phyloP scores from a whole-genome alignment of 2,797 vertebrate genomes.

The Parauchenoglanis ngamensis region DNA sequence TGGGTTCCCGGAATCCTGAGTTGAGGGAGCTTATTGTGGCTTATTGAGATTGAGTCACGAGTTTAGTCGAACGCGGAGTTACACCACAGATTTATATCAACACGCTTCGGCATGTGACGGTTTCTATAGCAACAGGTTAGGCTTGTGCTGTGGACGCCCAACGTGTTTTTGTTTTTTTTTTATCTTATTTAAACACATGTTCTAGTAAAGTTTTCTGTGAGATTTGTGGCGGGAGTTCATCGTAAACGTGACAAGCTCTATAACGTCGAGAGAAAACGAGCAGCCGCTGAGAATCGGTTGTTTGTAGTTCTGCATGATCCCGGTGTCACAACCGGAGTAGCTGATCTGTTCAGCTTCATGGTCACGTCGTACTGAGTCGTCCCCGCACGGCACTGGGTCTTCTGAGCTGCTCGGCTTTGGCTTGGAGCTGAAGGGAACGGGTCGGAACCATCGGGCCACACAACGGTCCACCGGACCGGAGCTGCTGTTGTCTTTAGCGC shows the following conservation, averaged over 20 bases:
- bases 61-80: neutral
- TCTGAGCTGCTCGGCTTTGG: neutral
- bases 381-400: neutral
- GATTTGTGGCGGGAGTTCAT: neutral
- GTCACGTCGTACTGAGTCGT: neutral
- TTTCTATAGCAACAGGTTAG: neutral
- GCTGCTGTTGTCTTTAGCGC: neutral
- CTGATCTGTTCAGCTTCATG: too few species aligned
- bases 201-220: neutral
- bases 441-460: neutral
- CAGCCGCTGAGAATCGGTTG: neutral
- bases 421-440: neutral
- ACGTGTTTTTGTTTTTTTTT: neutral
- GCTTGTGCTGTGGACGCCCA: neutral
- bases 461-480: neutral
- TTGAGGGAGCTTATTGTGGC: too few species aligned
- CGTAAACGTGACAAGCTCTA: too few species aligned
- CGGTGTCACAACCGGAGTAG: too few species aligned
- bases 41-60: neutral
- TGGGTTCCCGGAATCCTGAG: too few species aligned
- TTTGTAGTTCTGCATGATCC: neutral
- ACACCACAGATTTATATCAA: neutral
- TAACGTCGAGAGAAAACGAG: too few species aligned
- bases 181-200: too few species aligned
- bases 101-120: neutral